phyloP scores from a whole-genome alignment of 2,113 vertebrate genomes.

The Vombatus ursinus region DNA sequence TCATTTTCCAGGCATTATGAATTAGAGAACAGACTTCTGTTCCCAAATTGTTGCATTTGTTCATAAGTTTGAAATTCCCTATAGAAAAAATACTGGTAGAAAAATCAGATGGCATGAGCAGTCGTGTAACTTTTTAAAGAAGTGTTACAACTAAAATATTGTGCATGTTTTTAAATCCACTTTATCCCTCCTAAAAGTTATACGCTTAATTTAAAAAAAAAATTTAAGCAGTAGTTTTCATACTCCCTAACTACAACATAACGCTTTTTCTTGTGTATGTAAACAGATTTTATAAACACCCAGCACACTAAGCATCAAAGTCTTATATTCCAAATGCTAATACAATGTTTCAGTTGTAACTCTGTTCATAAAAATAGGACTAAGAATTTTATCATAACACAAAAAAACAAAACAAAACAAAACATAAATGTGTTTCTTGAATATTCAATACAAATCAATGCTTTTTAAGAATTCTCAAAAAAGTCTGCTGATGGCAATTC shows the following conservation, averaged over 20 bases:
- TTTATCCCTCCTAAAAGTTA: not conserved
- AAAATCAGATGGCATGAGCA: not conserved
- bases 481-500: constrained; percentile 44
- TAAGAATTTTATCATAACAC: constrained; percentile 21
- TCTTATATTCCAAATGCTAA: constrained; percentile 37
- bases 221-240: not conserved
- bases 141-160: not conserved
- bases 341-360: constrained; percentile 37
- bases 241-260: not conserved
- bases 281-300: not conserved
- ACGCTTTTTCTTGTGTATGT: not conserved
- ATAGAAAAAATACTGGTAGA: not conserved
- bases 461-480: constrained; percentile 41
- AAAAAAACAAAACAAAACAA: too few species aligned
- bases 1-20: not conserved
- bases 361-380: constrained; percentile 39
- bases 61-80: not conserved
- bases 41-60: not conserved
- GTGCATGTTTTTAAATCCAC: not conserved
- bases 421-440: constrained; percentile 49
- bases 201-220: not conserved
- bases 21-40: not conserved
- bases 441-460: constrained; percentile 43
- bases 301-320: constrained; percentile 15
- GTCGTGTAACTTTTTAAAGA: not conserved